Evolutionary conservation across 2,797 vertebrate genomes (phyloP), one percentile per base, ranked within the genome.

Genomic region (Craterocephalus amniculus): DNA sequence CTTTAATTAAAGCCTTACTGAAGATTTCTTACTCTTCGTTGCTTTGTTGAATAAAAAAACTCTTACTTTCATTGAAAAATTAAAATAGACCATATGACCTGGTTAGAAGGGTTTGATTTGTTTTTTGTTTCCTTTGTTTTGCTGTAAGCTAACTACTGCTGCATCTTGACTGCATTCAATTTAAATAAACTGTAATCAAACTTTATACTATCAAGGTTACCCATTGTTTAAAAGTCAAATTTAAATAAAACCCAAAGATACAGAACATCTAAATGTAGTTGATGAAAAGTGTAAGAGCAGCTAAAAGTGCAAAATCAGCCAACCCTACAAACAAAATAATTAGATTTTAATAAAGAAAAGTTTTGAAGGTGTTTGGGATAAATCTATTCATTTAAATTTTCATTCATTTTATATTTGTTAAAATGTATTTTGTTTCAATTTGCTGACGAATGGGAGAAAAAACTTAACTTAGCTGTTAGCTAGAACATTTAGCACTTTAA

Each of bases 1-100:
- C 0, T 65, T 49, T 55, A 67, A 75, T 77, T 83, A 81, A 83
- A 77, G 54, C 58, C 62, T 74, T 24, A 45, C 54, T 81, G 76
- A 86, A 72, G 77, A 73, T 74, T 82, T 60, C 49, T 60, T 32
- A 35, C 9, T 67, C 54, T 59, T 5, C 57, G 62, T 67, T 59
- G 57, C 61, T 65, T 65, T 48, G 13, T n/a, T 4, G 20, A 12
- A 59, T 2, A 63, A 75, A 72, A 13, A 2, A 48, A n/a, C n/a
- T 8, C 11, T 5, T 2, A 24, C 24, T 60, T 78, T 63, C 0
- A 31, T 0, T 48, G 36, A 2, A 71, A 20, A 57, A 66, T 20
- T 26, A 49, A 58, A 64, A 6, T 20, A 4, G 27, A 70, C 18
- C 2, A 16, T 55, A 36, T 52, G 20, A 12, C 48, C 10, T 4